Evolutionary conservation across 2,797 vertebrate genomes (phyloP).

Genomic region (Aphelocoma californica): DNA sequence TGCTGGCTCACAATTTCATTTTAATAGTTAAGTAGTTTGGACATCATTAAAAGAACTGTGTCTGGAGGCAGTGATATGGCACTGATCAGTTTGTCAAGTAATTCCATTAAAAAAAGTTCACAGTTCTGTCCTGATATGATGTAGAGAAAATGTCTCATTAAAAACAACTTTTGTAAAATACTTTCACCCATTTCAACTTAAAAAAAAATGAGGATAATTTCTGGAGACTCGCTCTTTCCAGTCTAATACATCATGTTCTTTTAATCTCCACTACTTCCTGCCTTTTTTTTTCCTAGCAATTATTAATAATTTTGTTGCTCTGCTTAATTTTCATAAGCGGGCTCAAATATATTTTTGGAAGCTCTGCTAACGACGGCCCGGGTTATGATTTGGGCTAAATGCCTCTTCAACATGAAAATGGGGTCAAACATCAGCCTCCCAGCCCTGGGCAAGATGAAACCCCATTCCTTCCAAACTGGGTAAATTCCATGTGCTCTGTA

Average conservation of each 20-base stretch:
- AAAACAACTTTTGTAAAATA: constrained; percentile 70
- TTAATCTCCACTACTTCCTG: constrained; percentile 48
- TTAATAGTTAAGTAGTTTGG: constrained; percentile 73
- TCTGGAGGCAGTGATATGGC: constrained; percentile 67
- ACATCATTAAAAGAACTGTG: constrained; percentile 72
- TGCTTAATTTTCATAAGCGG: constrained; percentile 49
- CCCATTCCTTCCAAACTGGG: neutral
- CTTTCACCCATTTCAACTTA: constrained; percentile 61
- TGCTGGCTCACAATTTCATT: constrained; percentile 67
- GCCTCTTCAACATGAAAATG: neutral
- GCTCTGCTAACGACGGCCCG: neutral
- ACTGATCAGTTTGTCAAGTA: constrained; percentile 66
- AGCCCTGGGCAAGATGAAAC: neutral
- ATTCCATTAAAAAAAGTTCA: constrained; percentile 68
- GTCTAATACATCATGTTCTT: constrained; percentile 63
- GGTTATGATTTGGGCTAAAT: constrained; percentile 21
- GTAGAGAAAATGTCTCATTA: constrained; percentile 68
- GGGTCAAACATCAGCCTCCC: neutral
- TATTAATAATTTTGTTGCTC: constrained; percentile 63
- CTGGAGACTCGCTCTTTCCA: constrained; percentile 57
- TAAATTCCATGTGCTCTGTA: neutral
- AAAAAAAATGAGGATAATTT: constrained; percentile 68
- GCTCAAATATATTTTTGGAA: constrained; percentile 42
- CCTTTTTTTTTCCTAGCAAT: constrained; percentile 17
- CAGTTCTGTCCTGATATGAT: constrained; percentile 65